Base-by-base conservation (phyloP, 2,113 vertebrate genomes). In the Rhynchomys soricoides region DNA sequence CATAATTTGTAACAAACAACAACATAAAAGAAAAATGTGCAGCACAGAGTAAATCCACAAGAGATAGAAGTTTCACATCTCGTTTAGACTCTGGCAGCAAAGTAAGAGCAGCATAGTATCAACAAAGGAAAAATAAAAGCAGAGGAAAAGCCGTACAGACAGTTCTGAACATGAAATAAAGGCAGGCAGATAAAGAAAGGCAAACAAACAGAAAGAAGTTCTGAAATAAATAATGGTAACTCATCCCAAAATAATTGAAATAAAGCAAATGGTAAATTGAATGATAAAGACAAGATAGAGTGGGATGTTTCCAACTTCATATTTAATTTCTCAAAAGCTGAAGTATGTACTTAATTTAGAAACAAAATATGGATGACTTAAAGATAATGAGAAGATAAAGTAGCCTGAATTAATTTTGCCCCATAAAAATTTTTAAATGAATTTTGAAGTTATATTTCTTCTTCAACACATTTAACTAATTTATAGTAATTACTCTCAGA, bases 1-100 rank as follows among this genome's bases (percentile, higher is more conserved):
- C 97, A 95, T 94, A 97, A 98, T 97, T 97, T 97, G 91, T 95
- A 98, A 96, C 96, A 97, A 98, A 98, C 95, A 90, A 91, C 91
- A 97, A 92, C 83, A 97, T 97, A 91, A 97, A 97, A 95, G 96
- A 96, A 96, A 98, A 94, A 96, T 92, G 0, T 71, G 43, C 70
- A 68, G 62, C 92, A 95, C 92, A 93, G 89, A 96, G 93, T 79
- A 94, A 97, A 96, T 79, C 29, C 96, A 93, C 95, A 94, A 3
- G 93, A 97, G 95, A 97, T 50, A 77, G 70, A 66, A 77, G 59
- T 86, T 97, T 95, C 92, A 97, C 92, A 89, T 97, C 86, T 96
- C 75, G 8, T 52, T 91, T 96, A 96, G 83, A 93, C 37, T 94
- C 40, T 97, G 48, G 97, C 94, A 96, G 62, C 86, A 97, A 93